These are phyloP conservation scores for Eupithecia centaureata DNA, from an alignment of 2,888 invertebrate species.

Conservation along the genomic window DNA sequence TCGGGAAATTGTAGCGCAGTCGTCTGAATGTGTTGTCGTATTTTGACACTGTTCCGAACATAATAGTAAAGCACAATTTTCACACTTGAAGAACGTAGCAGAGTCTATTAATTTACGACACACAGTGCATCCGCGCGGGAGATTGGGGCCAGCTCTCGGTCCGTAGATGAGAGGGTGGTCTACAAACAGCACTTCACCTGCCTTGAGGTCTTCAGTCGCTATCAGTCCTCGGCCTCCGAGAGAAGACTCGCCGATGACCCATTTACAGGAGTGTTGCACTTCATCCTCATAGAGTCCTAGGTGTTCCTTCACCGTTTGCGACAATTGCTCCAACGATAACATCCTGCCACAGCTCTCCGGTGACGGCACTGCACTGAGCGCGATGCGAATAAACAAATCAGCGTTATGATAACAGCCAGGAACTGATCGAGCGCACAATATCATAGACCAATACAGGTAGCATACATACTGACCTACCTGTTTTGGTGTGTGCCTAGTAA, in stretches of 20 bases:
- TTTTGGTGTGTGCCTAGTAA: constrained; percentile 59
- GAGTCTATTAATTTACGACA: constrained; percentile 82
- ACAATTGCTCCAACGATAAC: constrained; percentile 81
- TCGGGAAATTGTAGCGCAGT: constrained; percentile 85
- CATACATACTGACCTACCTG: neutral
- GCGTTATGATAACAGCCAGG: constrained; percentile 74
- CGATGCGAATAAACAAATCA: constrained; percentile 73
- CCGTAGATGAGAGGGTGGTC: constrained; percentile 89
- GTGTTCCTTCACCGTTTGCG: constrained; percentile 75
- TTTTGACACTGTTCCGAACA: constrained; percentile 87
- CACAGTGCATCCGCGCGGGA: constrained; percentile 86
- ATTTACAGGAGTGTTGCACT: constrained; percentile 68
- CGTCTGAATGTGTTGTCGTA: constrained; percentile 82
- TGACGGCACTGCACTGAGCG: constrained; percentile 76
- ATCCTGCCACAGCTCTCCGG: constrained; percentile 76
- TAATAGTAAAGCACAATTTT: constrained; percentile 87
- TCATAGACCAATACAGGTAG: constrained; percentile 64
- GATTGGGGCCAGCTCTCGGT: constrained; percentile 83
- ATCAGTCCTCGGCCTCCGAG: constrained; percentile 89
- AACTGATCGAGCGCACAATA: constrained; percentile 64
- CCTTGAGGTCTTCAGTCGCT: constrained; percentile 86
- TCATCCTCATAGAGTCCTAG: constrained; percentile 65
- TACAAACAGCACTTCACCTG: constrained; percentile 88
- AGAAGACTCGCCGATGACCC: constrained; percentile 85
- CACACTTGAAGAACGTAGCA: constrained; percentile 79